Conservation (phyloP, 2,888 invertebrate species). For the Drosophila multiciliata region DNA sequence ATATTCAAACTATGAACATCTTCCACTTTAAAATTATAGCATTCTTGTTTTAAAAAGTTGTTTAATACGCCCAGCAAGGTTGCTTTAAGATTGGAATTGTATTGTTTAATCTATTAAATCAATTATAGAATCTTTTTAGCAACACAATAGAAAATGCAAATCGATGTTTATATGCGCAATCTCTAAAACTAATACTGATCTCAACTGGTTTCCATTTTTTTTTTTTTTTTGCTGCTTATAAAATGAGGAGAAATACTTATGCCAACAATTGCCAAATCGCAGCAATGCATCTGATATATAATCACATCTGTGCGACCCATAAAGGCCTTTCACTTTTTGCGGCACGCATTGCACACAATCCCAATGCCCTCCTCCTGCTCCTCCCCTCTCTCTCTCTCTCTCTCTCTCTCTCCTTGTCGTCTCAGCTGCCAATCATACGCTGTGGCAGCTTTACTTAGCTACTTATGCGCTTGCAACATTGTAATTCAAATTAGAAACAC, state of each 20-base stretch:
- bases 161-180: conserved; percentile 24
- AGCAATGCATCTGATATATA: conserved; percentile 58
- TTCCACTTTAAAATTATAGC: conserved; percentile 16
- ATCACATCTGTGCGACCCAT: conserved; percentile 70
- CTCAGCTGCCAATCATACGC: conserved; percentile 33
- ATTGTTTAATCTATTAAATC: conserved; percentile 47
- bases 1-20: conserved; percentile 24
- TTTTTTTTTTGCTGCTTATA: not conserved
- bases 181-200: conserved; percentile 9
- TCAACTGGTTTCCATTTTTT: conserved; percentile 50
- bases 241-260: conserved; percentile 47
- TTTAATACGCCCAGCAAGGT: conserved; percentile 38
- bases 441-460: conserved; percentile 39
- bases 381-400: conserved; percentile 12
- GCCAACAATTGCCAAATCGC: conserved; percentile 66
- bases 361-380: conserved; percentile 2
- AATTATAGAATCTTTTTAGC: conserved; percentile 41
- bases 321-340: conserved; percentile 75
- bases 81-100: conserved; percentile 14
- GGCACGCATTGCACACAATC: conserved; percentile 62
- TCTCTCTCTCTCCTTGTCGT: conserved; percentile 1
- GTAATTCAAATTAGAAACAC: conserved; percentile 55
- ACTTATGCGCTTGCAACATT: conserved; percentile 52
- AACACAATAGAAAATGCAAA: conserved; percentile 65
- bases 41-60: conserved; percentile 59